Evolutionary conservation across 2,113 vertebrate genomes (phyloP).

Genomic region (Numida meleagris): DNA sequence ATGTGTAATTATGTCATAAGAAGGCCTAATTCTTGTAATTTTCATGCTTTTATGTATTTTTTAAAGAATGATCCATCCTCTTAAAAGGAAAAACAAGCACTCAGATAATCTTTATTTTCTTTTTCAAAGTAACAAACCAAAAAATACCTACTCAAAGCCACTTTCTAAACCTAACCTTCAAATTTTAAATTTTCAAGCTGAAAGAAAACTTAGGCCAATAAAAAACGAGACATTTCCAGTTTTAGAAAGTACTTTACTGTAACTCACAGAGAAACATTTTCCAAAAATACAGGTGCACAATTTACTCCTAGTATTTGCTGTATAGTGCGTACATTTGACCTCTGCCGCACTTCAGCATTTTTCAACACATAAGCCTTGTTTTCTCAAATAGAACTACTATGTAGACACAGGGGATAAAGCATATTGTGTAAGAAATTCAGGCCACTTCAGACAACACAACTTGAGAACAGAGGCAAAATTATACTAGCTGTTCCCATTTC

Average conservation of each 20-base stretch:
- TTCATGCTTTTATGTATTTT: neutral
- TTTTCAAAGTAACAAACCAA: neutral
- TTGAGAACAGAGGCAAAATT: conserved; percentile 36
- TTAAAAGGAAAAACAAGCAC: neutral
- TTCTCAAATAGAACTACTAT: conserved; percentile 56
- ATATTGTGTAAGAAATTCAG: conserved; percentile 55
- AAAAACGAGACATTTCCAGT: conserved; percentile 4
- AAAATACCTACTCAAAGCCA: neutral
- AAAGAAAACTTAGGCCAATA: conserved; percentile 66
- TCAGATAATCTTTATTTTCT: neutral
- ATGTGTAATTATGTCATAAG: conserved; percentile 67
- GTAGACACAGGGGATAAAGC: conserved; percentile 59
- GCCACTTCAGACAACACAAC: conserved; percentile 48
- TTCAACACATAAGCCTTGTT: conserved; percentile 62
- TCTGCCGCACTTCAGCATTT: neutral
- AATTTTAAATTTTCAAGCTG: conserved; percentile 20
- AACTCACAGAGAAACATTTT: neutral
- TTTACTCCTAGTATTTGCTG: conserved; percentile 40
- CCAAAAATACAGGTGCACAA: conserved; percentile 2
- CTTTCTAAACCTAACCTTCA: neutral
- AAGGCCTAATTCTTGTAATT: conserved; percentile 55
- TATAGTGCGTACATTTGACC: conserved; percentile 50
- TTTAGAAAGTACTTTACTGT: conserved; percentile 10
- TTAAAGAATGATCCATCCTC: neutral
- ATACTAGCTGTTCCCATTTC: conserved; percentile 1